Evolutionary conservation across 2,113 vertebrate species (phyloP).

Genomic region (Myxocyprinus asiaticus): DNA sequence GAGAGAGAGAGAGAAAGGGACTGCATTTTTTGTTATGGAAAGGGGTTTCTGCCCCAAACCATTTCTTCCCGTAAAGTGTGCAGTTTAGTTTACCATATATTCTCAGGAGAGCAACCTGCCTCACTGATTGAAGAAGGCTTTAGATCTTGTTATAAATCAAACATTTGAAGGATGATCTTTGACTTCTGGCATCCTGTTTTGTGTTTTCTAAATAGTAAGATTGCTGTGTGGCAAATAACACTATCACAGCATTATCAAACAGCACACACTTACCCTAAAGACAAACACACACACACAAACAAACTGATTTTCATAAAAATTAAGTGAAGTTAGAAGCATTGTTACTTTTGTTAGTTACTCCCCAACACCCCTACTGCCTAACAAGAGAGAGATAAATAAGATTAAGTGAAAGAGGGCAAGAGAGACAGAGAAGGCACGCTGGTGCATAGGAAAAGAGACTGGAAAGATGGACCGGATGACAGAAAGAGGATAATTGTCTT

Average conservation of each 20-base stretch:
- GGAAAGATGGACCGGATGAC: constrained; percentile 17
- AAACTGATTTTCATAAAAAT: background rate
- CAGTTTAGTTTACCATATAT: background rate
- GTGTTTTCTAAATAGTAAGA: background rate
- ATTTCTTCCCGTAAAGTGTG: background rate
- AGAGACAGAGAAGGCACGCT: constrained; percentile 13
- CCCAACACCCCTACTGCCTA: too few species aligned
- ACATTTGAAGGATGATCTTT: constrained; percentile 10
- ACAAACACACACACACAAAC: constrained; percentile 1
- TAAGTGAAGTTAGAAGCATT: background rate
- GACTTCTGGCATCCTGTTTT: constrained; percentile 1
- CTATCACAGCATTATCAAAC: constrained; percentile 7
- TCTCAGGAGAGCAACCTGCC: constrained; percentile 23
- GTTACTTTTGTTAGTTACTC: too few species aligned
- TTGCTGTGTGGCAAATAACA: background rate
- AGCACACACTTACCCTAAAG: constrained; percentile 4
- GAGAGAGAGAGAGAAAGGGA: background rate
- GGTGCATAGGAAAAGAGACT: constrained; percentile 6
- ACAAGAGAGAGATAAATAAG: background rate
- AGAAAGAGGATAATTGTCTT: constrained; percentile 22
- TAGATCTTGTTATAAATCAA: background rate
- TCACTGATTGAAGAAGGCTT: constrained; percentile 2
- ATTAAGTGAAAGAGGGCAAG: background rate
- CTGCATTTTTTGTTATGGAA: background rate
- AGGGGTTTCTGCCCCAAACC: constrained; percentile 20